Conservation (phyloP, 2,113 vertebrate species). For the Miniopterus natalensis region DNA sequence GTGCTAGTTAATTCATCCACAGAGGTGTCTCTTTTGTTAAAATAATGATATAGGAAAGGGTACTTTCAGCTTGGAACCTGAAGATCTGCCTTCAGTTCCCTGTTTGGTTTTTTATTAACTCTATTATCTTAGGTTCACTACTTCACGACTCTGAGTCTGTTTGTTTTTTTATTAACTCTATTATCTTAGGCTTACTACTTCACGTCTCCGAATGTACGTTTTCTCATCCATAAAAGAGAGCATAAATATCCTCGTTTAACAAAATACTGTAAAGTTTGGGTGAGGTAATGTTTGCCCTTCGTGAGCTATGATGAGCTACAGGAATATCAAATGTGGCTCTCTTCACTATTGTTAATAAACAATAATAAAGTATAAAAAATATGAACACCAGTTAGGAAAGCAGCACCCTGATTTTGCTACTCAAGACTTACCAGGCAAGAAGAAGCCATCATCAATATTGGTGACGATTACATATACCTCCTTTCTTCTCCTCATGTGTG, state of each 20-base stretch:
- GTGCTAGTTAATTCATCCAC: not conserved
- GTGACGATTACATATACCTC: constrained; percentile 82
- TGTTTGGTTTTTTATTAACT: not conserved
- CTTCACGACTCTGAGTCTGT: not conserved
- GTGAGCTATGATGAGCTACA: not conserved
- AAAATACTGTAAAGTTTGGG: not conserved
- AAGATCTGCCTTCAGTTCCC: not conserved
- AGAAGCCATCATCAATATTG: constrained; percentile 77
- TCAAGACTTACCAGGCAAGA: constrained; percentile 52
- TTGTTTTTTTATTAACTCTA: not conserved
- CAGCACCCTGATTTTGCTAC: constrained; percentile 63
- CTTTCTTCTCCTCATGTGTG: constrained; percentile 68
- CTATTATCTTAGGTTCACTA: not conserved
- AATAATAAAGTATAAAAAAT: constrained; percentile 26
- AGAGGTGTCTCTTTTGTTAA: not conserved
- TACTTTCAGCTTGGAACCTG: not conserved
- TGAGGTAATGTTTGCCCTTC: constrained; percentile 11
- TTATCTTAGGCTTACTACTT: not conserved
- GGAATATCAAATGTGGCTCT: not conserved
- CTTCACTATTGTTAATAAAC: constrained; percentile 25
- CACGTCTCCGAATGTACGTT: not conserved
- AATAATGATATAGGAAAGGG: not conserved
- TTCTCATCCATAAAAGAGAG: not conserved
- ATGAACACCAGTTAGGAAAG: constrained; percentile 33
- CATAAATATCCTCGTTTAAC: not conserved